Evolutionary conservation across 2,888 invertebrate genomes (phyloP).

Genomic region (Dolomedes plantarius): DNA sequence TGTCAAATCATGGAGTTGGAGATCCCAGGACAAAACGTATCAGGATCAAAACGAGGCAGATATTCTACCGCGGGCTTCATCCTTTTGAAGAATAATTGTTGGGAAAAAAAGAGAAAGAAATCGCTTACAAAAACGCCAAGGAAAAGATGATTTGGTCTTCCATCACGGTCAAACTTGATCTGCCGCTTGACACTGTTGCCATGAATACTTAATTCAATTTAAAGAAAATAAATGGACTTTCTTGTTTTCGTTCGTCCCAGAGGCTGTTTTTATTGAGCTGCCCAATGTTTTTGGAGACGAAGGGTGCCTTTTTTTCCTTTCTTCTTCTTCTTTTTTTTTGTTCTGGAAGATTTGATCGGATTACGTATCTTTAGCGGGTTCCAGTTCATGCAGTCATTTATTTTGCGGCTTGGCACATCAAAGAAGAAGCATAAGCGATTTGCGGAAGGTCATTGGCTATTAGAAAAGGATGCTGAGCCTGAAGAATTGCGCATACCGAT

Average conservation of each 20-base stretch:
- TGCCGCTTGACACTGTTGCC: conserved; percentile 3
- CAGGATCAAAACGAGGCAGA: too few relatives aligned
- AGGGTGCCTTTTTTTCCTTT: too few relatives aligned
- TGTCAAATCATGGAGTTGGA: background rate
- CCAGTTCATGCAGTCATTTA: background rate
- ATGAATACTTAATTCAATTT: conserved; percentile 1
- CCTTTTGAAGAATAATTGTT: too few relatives aligned
- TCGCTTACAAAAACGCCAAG: too few relatives aligned
- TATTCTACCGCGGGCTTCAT: too few relatives aligned
- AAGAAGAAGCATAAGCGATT: background rate
- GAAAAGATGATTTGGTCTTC: background rate
- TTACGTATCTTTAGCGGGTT: background rate
- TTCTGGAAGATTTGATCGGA: background rate
- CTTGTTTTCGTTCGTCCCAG: background rate
- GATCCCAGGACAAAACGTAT: background rate
- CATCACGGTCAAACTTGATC: background rate
- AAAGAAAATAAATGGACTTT: background rate
- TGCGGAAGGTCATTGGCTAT: background rate
- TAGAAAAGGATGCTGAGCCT: background rate
- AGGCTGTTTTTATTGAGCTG: too few relatives aligned
- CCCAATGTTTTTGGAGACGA: background rate
- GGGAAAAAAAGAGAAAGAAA: background rate
- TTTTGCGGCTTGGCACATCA: background rate
- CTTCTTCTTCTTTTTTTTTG: too few relatives aligned
- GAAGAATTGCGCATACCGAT: background rate